A percentile compares a stretch with the other conserved stretches of the same genome.
Evolutionary conservation across 2,797 vertebrate species (phyloP).

Genomic region (Nothura maculosa): DNA sequence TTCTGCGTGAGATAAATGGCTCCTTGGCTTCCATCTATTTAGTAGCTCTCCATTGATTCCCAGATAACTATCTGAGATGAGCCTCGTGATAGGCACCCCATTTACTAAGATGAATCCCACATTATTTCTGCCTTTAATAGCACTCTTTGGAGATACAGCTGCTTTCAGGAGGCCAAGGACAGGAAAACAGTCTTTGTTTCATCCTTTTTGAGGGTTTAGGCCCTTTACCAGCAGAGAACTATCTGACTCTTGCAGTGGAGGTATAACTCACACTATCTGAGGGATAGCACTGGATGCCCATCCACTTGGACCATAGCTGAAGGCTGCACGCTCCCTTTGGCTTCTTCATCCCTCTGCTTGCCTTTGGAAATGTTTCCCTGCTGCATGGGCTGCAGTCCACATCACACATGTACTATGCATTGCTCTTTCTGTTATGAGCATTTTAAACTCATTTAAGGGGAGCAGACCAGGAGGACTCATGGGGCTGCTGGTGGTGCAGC

Average conservation of each 20-base stretch:
- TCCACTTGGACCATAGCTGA: not conserved
- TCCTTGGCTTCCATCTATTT: not conserved
- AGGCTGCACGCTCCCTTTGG: not conserved
- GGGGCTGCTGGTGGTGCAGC: not conserved
- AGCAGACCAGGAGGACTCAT: not conserved
- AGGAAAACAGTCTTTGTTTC: not conserved
- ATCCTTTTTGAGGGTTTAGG: slow-evolving; percentile 11
- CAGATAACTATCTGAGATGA: not conserved
- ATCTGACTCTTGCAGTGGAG: not conserved
- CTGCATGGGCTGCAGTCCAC: not conserved
- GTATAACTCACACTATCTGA: not conserved
- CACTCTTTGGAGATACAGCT: slow-evolving; percentile 12
- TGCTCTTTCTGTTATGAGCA: not conserved
- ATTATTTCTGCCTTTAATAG: not conserved
- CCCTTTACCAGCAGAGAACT: not conserved
- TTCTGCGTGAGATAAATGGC: not conserved
- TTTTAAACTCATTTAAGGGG: not conserved
- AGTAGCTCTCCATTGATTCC: not conserved
- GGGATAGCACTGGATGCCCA: not conserved
- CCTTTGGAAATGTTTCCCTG: not conserved
- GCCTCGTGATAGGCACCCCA: not conserved
- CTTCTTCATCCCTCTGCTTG: not conserved
- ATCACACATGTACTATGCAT: not conserved
- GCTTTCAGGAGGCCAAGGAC: slow-evolving; percentile 1
- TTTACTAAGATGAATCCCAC: not conserved